Percentiles rank a stretch among this genome's conserved stretches.
Conservation (phyloP, 2,888 invertebrate species). For the Tenthredo amoena region DNA sequence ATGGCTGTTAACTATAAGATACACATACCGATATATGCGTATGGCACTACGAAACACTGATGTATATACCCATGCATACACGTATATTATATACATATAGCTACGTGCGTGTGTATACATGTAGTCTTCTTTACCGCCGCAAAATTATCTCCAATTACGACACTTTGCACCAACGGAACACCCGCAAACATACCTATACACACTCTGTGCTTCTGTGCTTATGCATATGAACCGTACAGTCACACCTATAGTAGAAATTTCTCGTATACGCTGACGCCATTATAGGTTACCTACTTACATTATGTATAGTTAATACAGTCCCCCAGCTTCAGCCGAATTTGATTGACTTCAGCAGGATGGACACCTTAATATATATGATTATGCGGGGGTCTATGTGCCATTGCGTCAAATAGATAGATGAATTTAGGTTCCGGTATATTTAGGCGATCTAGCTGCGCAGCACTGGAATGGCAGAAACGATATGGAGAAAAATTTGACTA, state of each 20-base stretch:
- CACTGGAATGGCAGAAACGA: neutral
- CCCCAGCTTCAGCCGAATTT: neutral
- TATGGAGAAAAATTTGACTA: neutral
- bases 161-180: constrained; percentile 13
- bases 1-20: constrained; percentile 18
- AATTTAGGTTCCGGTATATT: neutral
- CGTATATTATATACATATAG: neutral
- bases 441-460: neutral
- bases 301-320: neutral
- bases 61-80: neutral
- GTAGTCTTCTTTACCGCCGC: constrained; percentile 19
- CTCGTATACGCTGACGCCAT: constrained; percentile 11
- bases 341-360: neutral
- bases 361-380: neutral
- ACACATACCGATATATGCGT: constrained; percentile 1
- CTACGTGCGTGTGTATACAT: neutral
- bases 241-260: neutral
- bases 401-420: neutral
- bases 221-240: neutral
- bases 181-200: neutral
- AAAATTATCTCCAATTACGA: constrained; percentile 38
- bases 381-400: neutral
- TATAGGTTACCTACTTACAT: constrained; percentile 10
- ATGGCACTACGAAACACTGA: neutral
- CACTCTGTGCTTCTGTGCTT: neutral